Base-by-base conservation (phyloP, 2,113 vertebrate species). In the Arizona elegans region DNA sequence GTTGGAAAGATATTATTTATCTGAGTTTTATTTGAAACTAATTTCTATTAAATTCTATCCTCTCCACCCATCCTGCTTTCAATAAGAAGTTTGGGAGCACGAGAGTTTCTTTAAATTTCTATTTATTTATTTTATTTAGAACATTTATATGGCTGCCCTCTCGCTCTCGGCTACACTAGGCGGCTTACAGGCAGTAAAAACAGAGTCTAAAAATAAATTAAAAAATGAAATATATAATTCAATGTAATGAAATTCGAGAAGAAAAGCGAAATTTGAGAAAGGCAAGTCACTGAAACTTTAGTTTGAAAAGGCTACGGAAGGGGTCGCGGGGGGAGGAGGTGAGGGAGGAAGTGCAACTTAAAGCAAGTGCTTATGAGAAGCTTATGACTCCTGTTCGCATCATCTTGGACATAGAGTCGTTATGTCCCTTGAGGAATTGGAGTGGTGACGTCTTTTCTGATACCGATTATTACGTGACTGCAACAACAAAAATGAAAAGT, bases 371-470 rank as follows among this genome's bases (percentile, higher is more conserved):
- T 98, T 98, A 98, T 98, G 97, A 98, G 97, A 97, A 98, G 97
- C 97, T 94, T 97, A 98, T 98, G 98, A 98, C 98, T 98, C 97
- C 96, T 97, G 98, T 98, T 98, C 97, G 98, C 98, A 98, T 98
- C 98, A 98, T 98, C 98, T 98, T 97, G 97, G 98, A 98, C 98
- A 98, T 98, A 98, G 98, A 98, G 98, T 97, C 96, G 97, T 98
- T 98, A 97, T 98, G 98, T 98, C 99, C 98, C 99, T 98, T 98
- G 98, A 99, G 98, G 98, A 98, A 98, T 98, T 98, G 98, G 98
- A 97, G 97, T 98, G 98, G 98, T 99, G 99, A 99, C 99, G 99
- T 99, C 98, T 98, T 98, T 98, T 98, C 97, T 98, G 98, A 98
- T 98, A 98, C 97, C 96, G 98, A 98, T 99, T 98, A 98, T 99